Base-by-base conservation (phyloP, 2,113 vertebrate genomes). In the Oryzias celebensis region DNA sequence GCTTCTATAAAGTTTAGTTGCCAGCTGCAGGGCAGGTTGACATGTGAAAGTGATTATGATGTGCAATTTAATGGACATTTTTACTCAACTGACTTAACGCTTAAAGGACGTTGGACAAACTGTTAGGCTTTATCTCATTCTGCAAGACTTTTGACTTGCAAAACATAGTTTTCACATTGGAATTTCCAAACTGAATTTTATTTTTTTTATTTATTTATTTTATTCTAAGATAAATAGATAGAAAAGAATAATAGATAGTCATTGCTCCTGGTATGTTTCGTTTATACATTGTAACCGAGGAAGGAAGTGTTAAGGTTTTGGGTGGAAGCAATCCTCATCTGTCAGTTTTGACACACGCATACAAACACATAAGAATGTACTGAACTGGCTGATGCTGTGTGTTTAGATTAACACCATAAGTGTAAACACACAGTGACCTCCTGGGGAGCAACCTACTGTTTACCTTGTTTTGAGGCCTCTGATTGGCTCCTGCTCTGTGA, bases 1-100 rank as follows among this genome's bases (percentile, higher is more conserved):
- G 49, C 57, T 71, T 49, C 70, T 57, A 20, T 58, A 72, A 71
- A 77, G 54, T 48, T 55, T 43, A 48, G 23, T 51, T 69, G 52
- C 31, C 68, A 67, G 65, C 64, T 15, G 26, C 50, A 65, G 47
- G 60, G 71, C 79, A 83, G 66, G 73, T 81, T 69, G 66, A 84
- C 85, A 87, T 70, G 65, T 80, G 84, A 67, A 42, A 68, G 78
- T 77, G 65, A 90, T 87, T 83, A 83, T 36, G 63, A 60, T 28
- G 24, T 46, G 49, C 42, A 63, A 41, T 49, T 65, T 80, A 74
- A 77, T 75, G 45, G 56, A 69, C 51, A 8, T 45, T 76, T 65
- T 68, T 45, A 44, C 71, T 68, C 47, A 23, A 48, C 54, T 66
- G 14, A 62, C 41, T 48, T 6, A 36, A 20, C 71, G 58, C 54